Evolutionary conservation across 2,797 vertebrate genomes (phyloP), one percentile per base, ranked within the genome.

Genomic region (Gephyroberyx darwinii): DNA sequence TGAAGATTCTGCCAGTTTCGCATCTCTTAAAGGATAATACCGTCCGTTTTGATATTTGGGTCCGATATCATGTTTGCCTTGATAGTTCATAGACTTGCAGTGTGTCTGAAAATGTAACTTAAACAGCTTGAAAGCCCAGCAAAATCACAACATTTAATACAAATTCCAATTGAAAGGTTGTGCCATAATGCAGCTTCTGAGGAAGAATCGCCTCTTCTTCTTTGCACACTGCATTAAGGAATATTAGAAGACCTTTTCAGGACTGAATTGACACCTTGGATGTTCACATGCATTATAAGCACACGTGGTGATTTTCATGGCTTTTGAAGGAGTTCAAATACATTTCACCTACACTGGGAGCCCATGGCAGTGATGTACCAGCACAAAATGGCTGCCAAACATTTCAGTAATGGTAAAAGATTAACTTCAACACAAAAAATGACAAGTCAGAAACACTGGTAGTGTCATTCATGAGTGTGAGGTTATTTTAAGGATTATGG

Each of bases 21-120:
- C 75, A 77, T 75, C 63, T 87, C 48, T 76, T 58, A 13, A 70
- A 73, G 69, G 80, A 81, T 81, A 72, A 84, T 64, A 69, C 59
- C 76, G 68, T 77, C 71, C 59, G 59, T 82, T 80, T 74, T 87
- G 80, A 82, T 75, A 74, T 83, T 77, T 75, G 48, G 58, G 69
- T 69, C 17, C 1, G 67, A 66, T 73, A 68, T 84, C 73, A 82
- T 86, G 71, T 76, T 58, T 61, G 45, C 78, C 16, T 1, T 10
- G 50, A 35, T 74, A 39, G 58, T 39, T 66, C 14, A 35, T 43
- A 74, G 33, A 72, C 16, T 58, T 72, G 64, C 72, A 51, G 19
- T 69, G 12, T 62, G 59, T 26, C 26, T 76, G 65, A 71, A 37
- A 77, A 63, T 64, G 3, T 22, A 55, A 57, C 51, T 54, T 39